Base-by-base conservation (phyloP, 2,888 invertebrate genomes). In the Taenaris catops region DNA sequence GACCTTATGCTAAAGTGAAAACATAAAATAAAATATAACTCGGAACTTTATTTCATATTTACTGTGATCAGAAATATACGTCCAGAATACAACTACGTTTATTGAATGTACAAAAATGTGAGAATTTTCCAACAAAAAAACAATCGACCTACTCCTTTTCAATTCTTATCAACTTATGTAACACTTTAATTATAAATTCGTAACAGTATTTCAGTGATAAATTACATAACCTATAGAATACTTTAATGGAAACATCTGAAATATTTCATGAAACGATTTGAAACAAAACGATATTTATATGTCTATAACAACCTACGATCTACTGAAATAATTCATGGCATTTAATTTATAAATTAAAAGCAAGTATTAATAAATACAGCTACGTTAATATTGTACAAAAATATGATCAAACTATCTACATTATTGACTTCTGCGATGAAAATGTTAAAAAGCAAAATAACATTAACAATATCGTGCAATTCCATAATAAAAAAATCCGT, bases 351-450 rank as follows among this genome's bases (percentile, higher is more conserved):
- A 17, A 14, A 21, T 41, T 18, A 33, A 28, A 36, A 36, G 25
- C 31, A 11, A n/a, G 8, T 25, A 29, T 24, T 24, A 3, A 3
- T 14, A 17, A 17, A 51, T 65, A 26, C 7, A 64, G 55, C 57
- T 63, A 64, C 21, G n/a, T n/a, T n/a, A 57, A 57, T 67, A 76
- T 72, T 67, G 65, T 79, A 78, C 72, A 75, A 66, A 59, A 32
- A 11, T 65, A 66, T 52, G 53, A 66, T 66, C 47, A 62, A 65
- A 64, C 56, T 71, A 70, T 63, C 63, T 70, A 72, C 69, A 71
- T 61, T 65, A 63, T 57, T 61, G 14, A 56, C 38, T 48, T 51
- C 50, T 44, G 36, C 39, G 40, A 46, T 19, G 9, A 28, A 19
- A 20, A 31, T 16, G 21, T 5, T 16, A 31, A 23, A n/a, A n/a